phyloP scores from a whole-genome alignment of 2,797 vertebrate genomes.

The Petrocephalus schoutedeni region DNA sequence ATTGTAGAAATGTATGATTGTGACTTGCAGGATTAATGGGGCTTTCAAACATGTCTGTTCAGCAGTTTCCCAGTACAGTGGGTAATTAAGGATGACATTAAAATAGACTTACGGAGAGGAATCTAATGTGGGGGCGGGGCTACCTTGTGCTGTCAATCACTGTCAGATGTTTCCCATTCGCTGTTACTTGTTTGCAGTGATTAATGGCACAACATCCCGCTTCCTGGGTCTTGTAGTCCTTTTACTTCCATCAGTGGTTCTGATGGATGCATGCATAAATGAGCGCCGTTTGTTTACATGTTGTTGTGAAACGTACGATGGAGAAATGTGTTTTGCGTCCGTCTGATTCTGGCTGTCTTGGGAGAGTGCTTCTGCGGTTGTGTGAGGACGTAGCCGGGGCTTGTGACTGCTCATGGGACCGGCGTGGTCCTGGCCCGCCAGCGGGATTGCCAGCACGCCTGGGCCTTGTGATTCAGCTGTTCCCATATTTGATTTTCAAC shows the following conservation, averaged over 20 bases:
- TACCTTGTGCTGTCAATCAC: not conserved
- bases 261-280: not conserved
- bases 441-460: not conserved
- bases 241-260: not conserved
- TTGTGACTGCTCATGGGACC: not conserved
- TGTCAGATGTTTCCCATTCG: not conserved
- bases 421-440: not conserved
- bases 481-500: not conserved
- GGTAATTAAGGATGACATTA: not conserved
- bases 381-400: not conserved
- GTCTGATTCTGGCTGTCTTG: not conserved
- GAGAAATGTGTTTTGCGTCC: not conserved
- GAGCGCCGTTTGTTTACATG: not conserved
- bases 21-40: not conserved
- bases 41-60: not conserved
- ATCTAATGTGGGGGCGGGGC: not conserved
- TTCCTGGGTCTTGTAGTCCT: not conserved
- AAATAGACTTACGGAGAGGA: not conserved
- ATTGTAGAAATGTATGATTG: slow-evolving; percentile 3
- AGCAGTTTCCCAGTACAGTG: not conserved
- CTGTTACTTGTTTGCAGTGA: not conserved
- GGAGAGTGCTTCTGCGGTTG: not conserved
- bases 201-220: not conserved
- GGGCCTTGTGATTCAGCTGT: not conserved
- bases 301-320: not conserved